Conservation (phyloP, 2,797 vertebrate genomes). For the Rhinella marina region DNA sequence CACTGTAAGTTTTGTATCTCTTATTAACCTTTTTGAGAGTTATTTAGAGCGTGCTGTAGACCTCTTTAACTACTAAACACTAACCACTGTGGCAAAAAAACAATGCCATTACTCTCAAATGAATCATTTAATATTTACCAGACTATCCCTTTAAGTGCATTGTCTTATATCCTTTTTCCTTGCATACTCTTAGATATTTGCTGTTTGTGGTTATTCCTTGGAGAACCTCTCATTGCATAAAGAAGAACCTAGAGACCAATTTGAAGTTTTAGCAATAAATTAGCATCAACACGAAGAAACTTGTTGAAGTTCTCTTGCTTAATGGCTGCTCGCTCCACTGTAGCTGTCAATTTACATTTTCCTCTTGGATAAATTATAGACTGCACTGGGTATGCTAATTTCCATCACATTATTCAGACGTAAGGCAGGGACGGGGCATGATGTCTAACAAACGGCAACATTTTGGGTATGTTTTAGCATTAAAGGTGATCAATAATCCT, state of each 20-base stretch:
- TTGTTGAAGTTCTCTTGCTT: slow-evolving; percentile 14
- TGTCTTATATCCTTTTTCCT: background rate
- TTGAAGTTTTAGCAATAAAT: slow-evolving; percentile 43
- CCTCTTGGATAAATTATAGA: slow-evolving; percentile 42
- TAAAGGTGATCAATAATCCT: slow-evolving; percentile 18
- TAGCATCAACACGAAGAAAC: slow-evolving; percentile 35
- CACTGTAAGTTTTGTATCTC: too few species aligned
- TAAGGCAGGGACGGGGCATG: background rate
- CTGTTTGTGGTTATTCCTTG: background rate
- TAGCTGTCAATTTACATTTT: slow-evolving; percentile 23
- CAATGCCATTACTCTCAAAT: background rate
- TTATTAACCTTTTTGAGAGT: too few species aligned
- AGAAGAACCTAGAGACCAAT: slow-evolving; percentile 23
- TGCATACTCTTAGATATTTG: background rate
- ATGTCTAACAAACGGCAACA: slow-evolving; percentile 18
- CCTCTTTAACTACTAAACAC: too few species aligned
- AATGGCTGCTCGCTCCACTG: slow-evolving; percentile 20
- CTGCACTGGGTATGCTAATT: slow-evolving; percentile 20
- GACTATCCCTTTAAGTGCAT: background rate
- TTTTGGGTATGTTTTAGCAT: slow-evolving; percentile 12
- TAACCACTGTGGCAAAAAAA: too few species aligned
- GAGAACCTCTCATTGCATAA: background rate
- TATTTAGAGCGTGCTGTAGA: too few species aligned
- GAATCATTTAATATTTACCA: background rate
- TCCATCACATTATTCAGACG: background rate